These are phyloP conservation scores for Epinotia nisella DNA, from an alignment of 2,888 invertebrate genomes.

Conservation along the genomic window DNA sequence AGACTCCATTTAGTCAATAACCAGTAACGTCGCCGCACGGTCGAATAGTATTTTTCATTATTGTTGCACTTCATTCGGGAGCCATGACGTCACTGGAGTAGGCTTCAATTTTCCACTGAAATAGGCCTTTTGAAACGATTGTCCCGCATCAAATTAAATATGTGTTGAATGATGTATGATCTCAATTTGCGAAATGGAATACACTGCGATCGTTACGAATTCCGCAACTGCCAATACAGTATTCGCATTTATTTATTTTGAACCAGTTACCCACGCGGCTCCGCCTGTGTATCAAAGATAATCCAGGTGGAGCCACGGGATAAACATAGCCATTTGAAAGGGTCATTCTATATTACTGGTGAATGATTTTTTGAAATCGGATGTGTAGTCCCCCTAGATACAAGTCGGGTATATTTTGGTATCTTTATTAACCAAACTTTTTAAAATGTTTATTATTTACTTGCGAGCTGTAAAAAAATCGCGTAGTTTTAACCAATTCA, in stretches of 20 bases:
- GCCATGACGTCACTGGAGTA: background rate
- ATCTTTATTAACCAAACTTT: too few relatives aligned
- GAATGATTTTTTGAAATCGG: too few relatives aligned
- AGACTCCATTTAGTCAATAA: background rate
- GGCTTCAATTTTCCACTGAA: slow-evolving; percentile 52
- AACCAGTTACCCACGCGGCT: background rate
- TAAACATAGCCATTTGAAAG: too few relatives aligned
- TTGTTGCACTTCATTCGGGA: background rate
- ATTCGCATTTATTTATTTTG: background rate
- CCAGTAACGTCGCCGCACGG: background rate
- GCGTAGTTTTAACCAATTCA: background rate
- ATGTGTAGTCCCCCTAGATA: too few relatives aligned
- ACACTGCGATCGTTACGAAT: slow-evolving; percentile 61
- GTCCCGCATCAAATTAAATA: slow-evolving; percentile 56
- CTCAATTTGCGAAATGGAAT: slow-evolving; percentile 69
- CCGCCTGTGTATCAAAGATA: too few relatives aligned
- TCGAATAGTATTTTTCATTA: background rate
- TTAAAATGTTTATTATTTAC: background rate
- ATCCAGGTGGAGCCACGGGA: too few relatives aligned
- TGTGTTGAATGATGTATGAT: slow-evolving; percentile 69
- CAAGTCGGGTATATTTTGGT: too few relatives aligned
- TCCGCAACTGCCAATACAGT: slow-evolving; percentile 59
- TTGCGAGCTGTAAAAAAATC: background rate
- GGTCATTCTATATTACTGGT: too few relatives aligned
- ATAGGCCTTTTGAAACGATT: slow-evolving; percentile 54